Conservation (phyloP, 2,888 invertebrate species). For the Cephus spinipes region DNA sequence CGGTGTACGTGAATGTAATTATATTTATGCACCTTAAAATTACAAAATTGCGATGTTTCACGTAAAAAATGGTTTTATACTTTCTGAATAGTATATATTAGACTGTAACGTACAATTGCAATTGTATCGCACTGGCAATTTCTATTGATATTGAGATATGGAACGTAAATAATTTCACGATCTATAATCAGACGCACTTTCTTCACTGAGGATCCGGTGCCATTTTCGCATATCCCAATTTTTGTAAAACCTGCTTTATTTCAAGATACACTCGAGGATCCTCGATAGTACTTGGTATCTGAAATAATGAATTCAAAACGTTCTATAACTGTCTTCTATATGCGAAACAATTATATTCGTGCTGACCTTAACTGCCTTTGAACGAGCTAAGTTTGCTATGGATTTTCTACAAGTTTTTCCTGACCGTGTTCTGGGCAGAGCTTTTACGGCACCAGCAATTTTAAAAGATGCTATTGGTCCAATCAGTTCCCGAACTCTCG, state of each 20-base stretch:
- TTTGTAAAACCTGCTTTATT: constrained; percentile 81
- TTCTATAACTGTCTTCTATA: not conserved
- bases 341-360: not conserved
- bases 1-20: not conserved
- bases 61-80: not conserved
- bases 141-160: not conserved
- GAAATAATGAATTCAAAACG: constrained; percentile 36
- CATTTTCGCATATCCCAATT: constrained; percentile 79
- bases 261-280: constrained; percentile 85
- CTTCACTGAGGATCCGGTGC: constrained; percentile 75
- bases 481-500: constrained; percentile 74
- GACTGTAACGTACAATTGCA: too few species aligned
- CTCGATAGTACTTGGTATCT: constrained; percentile 88
- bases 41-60: too few species aligned
- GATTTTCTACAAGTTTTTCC: constrained; percentile 86
- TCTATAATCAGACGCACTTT: not conserved
- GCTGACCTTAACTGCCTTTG: constrained; percentile 80
- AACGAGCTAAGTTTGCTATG: constrained; percentile 86
- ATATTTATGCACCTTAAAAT: too few species aligned
- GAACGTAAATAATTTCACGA: not conserved
- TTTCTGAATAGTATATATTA: not conserved
- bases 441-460: constrained; percentile 81
- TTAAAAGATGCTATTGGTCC: constrained; percentile 93
- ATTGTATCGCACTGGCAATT: not conserved
- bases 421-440: constrained; percentile 89